These are phyloP conservation scores for Apostichopus parvimensis DNA, from an alignment of 35 echinoderm and acorn worm species.

Conservation along the genomic window DNA sequence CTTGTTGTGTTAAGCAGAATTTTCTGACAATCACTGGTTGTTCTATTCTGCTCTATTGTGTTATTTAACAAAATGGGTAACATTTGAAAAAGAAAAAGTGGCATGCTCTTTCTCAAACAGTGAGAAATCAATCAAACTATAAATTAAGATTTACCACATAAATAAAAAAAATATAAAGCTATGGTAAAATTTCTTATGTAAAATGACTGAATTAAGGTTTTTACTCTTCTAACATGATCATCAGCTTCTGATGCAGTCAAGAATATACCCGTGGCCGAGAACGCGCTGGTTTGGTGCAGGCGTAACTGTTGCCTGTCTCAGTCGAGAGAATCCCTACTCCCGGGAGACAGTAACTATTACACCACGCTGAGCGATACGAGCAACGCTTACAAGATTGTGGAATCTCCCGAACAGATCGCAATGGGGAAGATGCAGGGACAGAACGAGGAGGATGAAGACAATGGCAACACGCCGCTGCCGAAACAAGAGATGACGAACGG, in stretches of 20 bases:
- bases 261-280: slow-evolving; percentile 63
- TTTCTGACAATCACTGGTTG: too few species aligned
- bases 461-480: background rate
- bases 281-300: slow-evolving; percentile 59
- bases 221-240: too few species aligned
- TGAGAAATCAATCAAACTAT: too few species aligned
- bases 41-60: too few species aligned
- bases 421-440: slow-evolving; percentile 37
- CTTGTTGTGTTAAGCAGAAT: too few species aligned
- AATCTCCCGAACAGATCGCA: slow-evolving; percentile 73
- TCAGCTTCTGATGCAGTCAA: slow-evolving; percentile 45
- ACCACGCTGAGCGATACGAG: slow-evolving; percentile 67
- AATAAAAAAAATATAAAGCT: too few species aligned
- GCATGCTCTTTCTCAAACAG: too few species aligned
- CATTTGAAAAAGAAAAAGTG: too few species aligned
- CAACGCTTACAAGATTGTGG: slow-evolving; percentile 53
- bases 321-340: slow-evolving; percentile 40
- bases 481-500: background rate
- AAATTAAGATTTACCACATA: too few species aligned
- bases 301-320: slow-evolving; percentile 59
- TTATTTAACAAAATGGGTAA: too few species aligned
- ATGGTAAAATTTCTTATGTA: too few species aligned
- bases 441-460: background rate
- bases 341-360: slow-evolving; percentile 62
- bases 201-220: too few species aligned